phyloP scores from a whole-genome alignment of 2,113 vertebrate genomes.

The Rhinolophus sinicus region DNA sequence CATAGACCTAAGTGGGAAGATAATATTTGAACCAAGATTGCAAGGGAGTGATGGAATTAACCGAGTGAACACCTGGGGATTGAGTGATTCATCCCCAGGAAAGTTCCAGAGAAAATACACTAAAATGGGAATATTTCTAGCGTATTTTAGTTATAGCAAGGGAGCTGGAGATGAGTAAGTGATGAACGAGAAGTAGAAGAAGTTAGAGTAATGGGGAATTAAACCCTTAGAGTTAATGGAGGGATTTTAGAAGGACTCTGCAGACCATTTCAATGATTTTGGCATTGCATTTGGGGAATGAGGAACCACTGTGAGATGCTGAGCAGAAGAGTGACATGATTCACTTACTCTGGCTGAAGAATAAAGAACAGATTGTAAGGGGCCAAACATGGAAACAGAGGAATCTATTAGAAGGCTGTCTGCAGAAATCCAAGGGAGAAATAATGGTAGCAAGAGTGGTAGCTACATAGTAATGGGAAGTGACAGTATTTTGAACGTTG shows the following conservation, averaged over 20 bases:
- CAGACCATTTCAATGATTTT: neutral
- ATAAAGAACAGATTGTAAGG: neutral
- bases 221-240: neutral
- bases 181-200: neutral
- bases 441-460: neutral
- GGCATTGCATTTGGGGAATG: neutral
- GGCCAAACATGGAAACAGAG: neutral
- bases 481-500: neutral
- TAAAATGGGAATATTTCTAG: neutral
- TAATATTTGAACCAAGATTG: neutral
- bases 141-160: neutral
- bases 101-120: neutral
- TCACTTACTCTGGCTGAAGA: neutral
- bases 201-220: neutral
- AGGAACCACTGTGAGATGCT: neutral
- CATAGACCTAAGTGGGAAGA: neutral
- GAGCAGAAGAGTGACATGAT: neutral
- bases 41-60: neutral
- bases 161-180: neutral
- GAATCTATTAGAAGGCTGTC: neutral
- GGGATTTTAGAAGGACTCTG: neutral
- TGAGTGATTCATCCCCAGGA: neutral
- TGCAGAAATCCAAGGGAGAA: neutral
- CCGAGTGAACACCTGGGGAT: neutral
- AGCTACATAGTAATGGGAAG: neutral